Evolutionary conservation across 2,888 invertebrate genomes (phyloP).

Genomic region (Tanypteryx hageni): DNA sequence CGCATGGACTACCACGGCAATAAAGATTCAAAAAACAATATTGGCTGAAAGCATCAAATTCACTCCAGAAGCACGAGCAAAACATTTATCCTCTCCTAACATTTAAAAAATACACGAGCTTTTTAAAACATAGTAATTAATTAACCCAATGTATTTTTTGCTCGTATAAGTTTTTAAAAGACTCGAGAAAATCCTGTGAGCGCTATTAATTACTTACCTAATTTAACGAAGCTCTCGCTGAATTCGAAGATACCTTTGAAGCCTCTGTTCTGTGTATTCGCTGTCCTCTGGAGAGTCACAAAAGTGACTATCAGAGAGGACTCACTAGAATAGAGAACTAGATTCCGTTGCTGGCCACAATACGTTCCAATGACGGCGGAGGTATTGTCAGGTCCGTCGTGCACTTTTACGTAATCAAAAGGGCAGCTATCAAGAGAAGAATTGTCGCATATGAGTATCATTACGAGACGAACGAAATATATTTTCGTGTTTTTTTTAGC

Average conservation of each 20-base stretch:
- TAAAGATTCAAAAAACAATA: too few species aligned
- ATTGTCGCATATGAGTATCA: constrained; percentile 22
- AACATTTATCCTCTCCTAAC: too few species aligned
- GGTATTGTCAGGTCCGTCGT: constrained; percentile 93
- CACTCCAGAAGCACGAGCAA: too few species aligned
- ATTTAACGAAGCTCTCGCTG: constrained; percentile 98
- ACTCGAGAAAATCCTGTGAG: not conserved
- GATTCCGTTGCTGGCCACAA: constrained; percentile 97
- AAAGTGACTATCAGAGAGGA: constrained; percentile 94
- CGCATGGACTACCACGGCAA: too few species aligned
- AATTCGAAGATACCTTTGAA: constrained; percentile 99
- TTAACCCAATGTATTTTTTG: not conserved
- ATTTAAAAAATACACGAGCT: not conserved
- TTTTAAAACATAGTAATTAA: not conserved
- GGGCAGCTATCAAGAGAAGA: constrained; percentile 87
- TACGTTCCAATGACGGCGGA: constrained; percentile 96
- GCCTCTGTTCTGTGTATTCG: constrained; percentile 97
- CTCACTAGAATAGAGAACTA: constrained; percentile 96
- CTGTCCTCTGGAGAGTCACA: constrained; percentile 92
- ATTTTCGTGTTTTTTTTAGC: too few species aligned
- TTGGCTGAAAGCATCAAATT: too few species aligned
- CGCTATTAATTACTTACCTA: constrained; percentile 82
- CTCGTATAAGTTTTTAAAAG: too few species aligned
- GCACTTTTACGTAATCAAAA: constrained; percentile 97
- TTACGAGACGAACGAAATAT: too few species aligned